Evolutionary conservation across 2,888 invertebrate species (phyloP), one percentile per base, ranked within the genome.

Genomic region (Calameuta idolon): DNA sequence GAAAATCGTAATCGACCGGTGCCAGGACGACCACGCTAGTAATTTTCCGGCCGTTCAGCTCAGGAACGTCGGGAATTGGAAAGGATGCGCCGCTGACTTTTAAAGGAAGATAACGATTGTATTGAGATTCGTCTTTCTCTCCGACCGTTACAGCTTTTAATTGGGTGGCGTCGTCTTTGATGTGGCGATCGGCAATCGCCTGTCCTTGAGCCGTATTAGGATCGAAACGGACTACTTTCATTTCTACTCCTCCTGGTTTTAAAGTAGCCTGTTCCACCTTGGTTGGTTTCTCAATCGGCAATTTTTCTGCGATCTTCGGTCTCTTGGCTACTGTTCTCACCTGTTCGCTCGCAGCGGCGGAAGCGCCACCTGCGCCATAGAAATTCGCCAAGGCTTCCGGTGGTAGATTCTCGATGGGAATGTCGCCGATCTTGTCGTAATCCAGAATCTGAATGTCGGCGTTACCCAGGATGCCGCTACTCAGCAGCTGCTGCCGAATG

Each of bases 341-440:
- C 73, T 94, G 94, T 87, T 95, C 96, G 86, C 96, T 96, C 40
- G 92, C 90, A 79, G 95, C 94, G 89, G 96, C 95, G 81, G 95
- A 94, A 11, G 93, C 96, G 78, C 96, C 96, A 76, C 97, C 97
- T n/a, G 96, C 96, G 33, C 95, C 94, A 87, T 96, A 97, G 91
- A 97, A 97, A 90, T 97, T 97, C 69, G 96, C 96, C 79, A 97
- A 91, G 85, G 97, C 97, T 91, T 97, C 97, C 76, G 97, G 96
- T 3, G 97, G 97, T 75, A 97, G 91, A 81, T 95, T 96, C 81
- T 97, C 97, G 76, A 97, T 92, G 5, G 96, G 95, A 77, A 96
- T 96, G 81, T 96, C 97, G 40, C 97, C 97, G 69, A 97, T 95
- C 93, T 97, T 97, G 87, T 97, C 97, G 86, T 97, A 97, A 92